These are phyloP conservation scores for Drosophila sechellia DNA, from an alignment of 1,140 invertebrate genomes.

Conservation along the genomic window DNA sequence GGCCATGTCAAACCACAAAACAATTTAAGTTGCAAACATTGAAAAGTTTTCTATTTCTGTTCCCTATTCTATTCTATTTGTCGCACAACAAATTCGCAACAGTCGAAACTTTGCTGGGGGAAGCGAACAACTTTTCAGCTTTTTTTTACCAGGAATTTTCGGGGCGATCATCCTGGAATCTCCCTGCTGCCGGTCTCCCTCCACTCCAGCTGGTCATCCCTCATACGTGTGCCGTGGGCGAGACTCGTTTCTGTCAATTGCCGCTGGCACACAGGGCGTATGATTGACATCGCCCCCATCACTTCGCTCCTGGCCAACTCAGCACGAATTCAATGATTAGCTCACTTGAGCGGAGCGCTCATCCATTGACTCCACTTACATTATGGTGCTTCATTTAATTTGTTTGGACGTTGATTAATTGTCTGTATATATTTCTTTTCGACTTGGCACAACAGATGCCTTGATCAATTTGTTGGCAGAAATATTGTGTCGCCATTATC, in stretches of 20 bases:
- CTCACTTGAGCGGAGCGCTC: constrained; percentile 25
- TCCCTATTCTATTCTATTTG: constrained; percentile 35
- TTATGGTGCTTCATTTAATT: constrained; percentile 48
- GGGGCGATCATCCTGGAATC: constrained; percentile 11
- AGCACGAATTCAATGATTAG: constrained; percentile 37
- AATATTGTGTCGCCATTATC: neutral
- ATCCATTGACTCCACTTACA: constrained; percentile 15
- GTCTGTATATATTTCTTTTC: constrained; percentile 37
- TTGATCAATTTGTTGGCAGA: constrained; percentile 2
- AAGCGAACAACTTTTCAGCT: constrained; percentile 34
- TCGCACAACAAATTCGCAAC: constrained; percentile 51
- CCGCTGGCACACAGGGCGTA: constrained; percentile 54
- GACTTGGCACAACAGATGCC: constrained; percentile 37
- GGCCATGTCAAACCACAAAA: constrained; percentile 73
- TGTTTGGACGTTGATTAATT: constrained; percentile 71
- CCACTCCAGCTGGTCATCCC: constrained; percentile 4
- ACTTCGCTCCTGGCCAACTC: neutral
- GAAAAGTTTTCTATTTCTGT: constrained; percentile 54
- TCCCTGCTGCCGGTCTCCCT: neutral
- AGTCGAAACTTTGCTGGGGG: constrained; percentile 43
- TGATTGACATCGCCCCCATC: constrained; percentile 56
- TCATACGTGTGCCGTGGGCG: constrained; percentile 15
- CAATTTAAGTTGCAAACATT: constrained; percentile 77
- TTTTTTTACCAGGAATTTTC: constrained; percentile 20
- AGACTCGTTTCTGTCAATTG: constrained; percentile 33